These are phyloP conservation scores for Hirtodrosophila duncani DNA, from an alignment of 2,888 invertebrate genomes.

Conservation along the genomic window DNA sequence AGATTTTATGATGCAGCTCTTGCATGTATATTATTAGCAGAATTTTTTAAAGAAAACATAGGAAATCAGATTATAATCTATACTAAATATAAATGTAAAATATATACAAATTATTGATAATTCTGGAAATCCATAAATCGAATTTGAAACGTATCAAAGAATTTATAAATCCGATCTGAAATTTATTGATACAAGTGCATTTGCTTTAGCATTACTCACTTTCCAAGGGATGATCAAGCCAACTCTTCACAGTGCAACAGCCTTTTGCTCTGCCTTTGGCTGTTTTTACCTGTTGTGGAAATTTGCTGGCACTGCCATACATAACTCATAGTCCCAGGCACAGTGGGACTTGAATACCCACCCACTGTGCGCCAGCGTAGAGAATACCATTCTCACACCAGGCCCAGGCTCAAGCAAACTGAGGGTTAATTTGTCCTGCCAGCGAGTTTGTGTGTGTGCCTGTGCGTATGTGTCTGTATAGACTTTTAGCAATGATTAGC, in stretches of 20 bases:
- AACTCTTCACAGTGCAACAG: conserved; percentile 36
- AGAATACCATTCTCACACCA: conserved; percentile 16
- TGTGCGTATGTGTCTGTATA: conserved; percentile 17
- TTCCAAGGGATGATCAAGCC: conserved; percentile 31
- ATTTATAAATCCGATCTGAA: too few species aligned
- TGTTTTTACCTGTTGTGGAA: conserved; percentile 51
- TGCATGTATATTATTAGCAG: too few species aligned
- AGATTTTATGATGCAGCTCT: too few species aligned
- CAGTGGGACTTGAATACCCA: conserved; percentile 62
- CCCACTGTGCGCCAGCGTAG: conserved; percentile 48
- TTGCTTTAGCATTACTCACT: neutral
- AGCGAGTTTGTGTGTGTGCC: conserved; percentile 13
- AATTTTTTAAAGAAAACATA: too few species aligned
- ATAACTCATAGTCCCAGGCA: conserved; percentile 18
- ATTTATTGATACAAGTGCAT: conserved; percentile 21
- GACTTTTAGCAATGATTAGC: conserved; percentile 67
- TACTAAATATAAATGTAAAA: too few species aligned
- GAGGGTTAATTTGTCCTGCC: conserved; percentile 45
- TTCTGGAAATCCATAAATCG: too few species aligned
- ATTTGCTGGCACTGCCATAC: conserved; percentile 16
- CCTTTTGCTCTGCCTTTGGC: conserved; percentile 5
- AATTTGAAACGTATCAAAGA: too few species aligned
- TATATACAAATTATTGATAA: too few species aligned
- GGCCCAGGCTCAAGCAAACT: conserved; percentile 18
- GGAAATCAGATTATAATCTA: too few species aligned